A percentile compares a stretch with the other conserved stretches of the same genome.
Conservation (phyloP, 30 jellyfish, hydroid and myxozoan genomes). For the Chrysaora quinquecirrha region DNA sequence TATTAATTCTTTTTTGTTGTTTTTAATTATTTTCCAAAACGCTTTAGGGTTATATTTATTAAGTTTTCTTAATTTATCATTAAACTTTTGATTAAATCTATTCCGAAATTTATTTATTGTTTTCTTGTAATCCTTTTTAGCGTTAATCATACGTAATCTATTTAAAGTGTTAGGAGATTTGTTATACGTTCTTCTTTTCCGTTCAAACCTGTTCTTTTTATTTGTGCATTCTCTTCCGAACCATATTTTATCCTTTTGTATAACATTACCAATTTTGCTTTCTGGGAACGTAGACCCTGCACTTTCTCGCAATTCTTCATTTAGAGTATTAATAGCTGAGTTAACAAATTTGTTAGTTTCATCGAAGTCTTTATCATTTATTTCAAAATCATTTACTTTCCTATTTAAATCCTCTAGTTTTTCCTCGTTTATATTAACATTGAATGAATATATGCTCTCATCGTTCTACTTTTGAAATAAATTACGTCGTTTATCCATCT, state of each 20-base stretch:
- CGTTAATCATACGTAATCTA: background rate
- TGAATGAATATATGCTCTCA: background rate
- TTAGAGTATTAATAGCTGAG: background rate
- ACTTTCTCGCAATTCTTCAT: background rate
- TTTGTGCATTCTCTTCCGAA: background rate
- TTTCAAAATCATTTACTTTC: background rate
- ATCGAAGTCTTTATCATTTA: background rate
- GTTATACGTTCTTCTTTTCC: background rate
- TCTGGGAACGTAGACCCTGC: background rate
- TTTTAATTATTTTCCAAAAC: constrained; percentile 10
- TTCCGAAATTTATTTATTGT: too few relatives aligned
- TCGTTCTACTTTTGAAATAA: constrained; percentile 11
- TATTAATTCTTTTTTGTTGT: background rate
- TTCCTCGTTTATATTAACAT: background rate
- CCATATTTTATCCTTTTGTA: background rate
- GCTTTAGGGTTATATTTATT: background rate
- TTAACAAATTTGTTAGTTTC: background rate
- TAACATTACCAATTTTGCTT: background rate
- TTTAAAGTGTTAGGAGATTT: background rate
- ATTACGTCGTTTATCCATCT: background rate
- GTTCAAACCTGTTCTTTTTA: background rate
- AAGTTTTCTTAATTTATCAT: constrained; percentile 10
- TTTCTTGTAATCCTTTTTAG: too few relatives aligned
- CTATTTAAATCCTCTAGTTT: background rate
- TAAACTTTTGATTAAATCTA: background rate